Conservation (phyloP, 2,797 vertebrate species). For the Dryobates pubescens region DNA sequence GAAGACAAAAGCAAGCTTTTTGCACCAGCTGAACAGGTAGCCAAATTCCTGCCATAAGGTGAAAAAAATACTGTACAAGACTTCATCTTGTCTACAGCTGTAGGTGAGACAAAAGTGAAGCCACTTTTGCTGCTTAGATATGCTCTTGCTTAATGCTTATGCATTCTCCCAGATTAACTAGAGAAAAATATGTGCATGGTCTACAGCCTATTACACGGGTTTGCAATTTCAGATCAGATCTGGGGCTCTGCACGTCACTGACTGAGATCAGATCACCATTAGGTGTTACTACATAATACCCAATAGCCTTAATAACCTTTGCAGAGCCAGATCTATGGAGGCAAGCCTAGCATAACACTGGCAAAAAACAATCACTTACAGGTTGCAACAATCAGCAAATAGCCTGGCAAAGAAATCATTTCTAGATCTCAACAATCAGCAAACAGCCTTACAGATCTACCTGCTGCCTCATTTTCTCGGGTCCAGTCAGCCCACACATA, state of each 20-base stretch:
- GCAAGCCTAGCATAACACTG: neutral
- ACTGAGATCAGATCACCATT: neutral
- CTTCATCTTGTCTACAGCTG: neutral
- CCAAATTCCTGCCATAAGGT: neutral
- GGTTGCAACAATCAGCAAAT: neutral
- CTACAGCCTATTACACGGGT: neutral
- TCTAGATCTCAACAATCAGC: neutral
- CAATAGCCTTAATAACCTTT: neutral
- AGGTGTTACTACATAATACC: neutral
- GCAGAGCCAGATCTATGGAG: neutral
- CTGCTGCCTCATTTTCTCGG: conserved; percentile 3
- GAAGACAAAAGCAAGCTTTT: neutral
- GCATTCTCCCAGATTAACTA: neutral
- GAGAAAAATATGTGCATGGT: neutral
- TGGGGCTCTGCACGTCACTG: neutral
- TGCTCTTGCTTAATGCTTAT: neutral
- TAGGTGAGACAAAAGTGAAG: neutral
- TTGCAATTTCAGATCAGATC: conserved; percentile 1
- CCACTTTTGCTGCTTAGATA: neutral
- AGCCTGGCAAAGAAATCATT: conserved; percentile 13
- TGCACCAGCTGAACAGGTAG: neutral
- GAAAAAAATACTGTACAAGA: neutral
- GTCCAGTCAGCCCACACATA: neutral
- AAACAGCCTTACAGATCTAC: conserved; percentile 8
- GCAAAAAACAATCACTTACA: conserved; percentile 24